Conservation (phyloP, 2,797 vertebrate genomes). For the Glyptemys insculpta region DNA sequence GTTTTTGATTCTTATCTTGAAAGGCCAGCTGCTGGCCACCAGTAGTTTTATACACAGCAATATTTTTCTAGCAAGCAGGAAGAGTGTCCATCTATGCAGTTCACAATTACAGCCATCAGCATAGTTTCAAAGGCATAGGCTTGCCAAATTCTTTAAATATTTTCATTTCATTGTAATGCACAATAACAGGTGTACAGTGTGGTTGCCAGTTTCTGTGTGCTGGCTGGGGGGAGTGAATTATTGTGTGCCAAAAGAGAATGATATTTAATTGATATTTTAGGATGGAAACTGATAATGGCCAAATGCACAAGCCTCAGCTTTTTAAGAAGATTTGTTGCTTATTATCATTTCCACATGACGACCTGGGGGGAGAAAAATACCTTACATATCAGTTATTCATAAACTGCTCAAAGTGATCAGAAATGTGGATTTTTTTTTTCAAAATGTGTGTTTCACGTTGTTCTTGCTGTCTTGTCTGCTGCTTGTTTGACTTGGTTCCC, state of each 20-base stretch:
- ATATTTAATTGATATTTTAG: slow-evolving; percentile 66
- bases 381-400: background rate
- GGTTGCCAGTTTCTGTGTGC: slow-evolving; percentile 71
- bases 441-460: background rate
- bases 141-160: slow-evolving; percentile 86
- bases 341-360: background rate
- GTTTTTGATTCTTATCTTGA: slow-evolving; percentile 77
- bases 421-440: slow-evolving; percentile 13
- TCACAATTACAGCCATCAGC: slow-evolving; percentile 70
- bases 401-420: background rate
- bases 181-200: slow-evolving; percentile 80
- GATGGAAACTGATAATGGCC: slow-evolving; percentile 34
- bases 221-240: slow-evolving; percentile 50
- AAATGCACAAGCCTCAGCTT: slow-evolving; percentile 12
- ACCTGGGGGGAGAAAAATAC: background rate
- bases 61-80: slow-evolving; percentile 68
- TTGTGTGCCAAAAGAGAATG: slow-evolving; percentile 71
- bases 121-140: slow-evolving; percentile 71
- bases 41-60: slow-evolving; percentile 60
- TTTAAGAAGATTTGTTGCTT: background rate
- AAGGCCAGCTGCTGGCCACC: slow-evolving; percentile 77
- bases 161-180: slow-evolving; percentile 84
- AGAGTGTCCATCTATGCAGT: slow-evolving; percentile 58
- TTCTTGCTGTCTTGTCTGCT: background rate
- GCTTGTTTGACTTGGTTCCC: background rate